Evolutionary conservation across 2,888 invertebrate genomes (phyloP), one percentile per base, ranked within the genome.

Genomic region (Sicus ferrugineus): DNA sequence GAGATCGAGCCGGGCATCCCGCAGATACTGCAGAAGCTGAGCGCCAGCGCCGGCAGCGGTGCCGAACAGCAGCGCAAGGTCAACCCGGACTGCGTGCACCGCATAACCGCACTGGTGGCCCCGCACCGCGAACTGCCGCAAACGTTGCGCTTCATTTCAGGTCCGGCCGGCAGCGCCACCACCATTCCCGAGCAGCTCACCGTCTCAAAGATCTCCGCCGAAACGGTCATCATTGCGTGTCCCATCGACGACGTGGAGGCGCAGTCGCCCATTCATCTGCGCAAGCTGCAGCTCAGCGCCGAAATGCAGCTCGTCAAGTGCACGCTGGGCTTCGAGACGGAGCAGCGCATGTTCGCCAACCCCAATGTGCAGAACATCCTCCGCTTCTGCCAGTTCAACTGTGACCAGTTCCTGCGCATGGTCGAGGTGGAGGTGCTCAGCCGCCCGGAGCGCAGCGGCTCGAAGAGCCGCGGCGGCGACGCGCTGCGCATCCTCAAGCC

Each of bases 1-100:
- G 89, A 89, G 75, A 89, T 89, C 46, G 87, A 88, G 86, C 91
- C 86, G 84, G 90, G 85, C 83, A 89, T 84, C 77, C 85, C 85
- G 16, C 85, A 85, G 68, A 78, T 85, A 50, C 59, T 84, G 11
- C 84, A 85, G 70, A 85, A 84, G 64, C 73, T 78, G 3, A 26
- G 61, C 23, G 56, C 42, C 64, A 48, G 42, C 26, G 61, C 69
- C 61, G 80, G 80, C 38, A 73, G 75, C 59, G 63, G 69, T n/a
- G 71, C 58, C 23, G 77, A 76, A 16, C 70, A 76, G 0, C 77
- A 81, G 48, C 83, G 83, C 14, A 83, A 83, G 70, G 65, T 84
- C 23, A 85, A 85, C 78, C 77, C 80, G 2, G 86, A 85, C 70
- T 86, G 85, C 75, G 85, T 85, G 46, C 84, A 86, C 77, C 80